Evolutionary conservation across 2,888 invertebrate genomes (phyloP), one percentile per base, ranked within the genome.

Genomic region (Pyralis farinalis): DNA sequence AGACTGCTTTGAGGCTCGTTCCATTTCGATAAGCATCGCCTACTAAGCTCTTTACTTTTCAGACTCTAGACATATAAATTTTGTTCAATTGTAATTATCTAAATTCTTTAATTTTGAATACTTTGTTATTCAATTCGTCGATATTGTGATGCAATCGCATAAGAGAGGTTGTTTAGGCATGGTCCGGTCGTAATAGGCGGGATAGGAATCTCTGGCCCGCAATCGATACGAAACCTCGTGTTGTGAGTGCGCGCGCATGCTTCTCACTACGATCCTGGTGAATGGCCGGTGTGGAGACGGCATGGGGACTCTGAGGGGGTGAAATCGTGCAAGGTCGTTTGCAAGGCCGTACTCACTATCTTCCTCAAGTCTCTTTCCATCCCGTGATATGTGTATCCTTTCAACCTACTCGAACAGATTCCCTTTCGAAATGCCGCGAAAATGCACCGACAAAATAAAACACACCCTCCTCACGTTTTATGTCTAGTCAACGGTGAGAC

Each of bases 311-410:
- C 49, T 46, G 49, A 61, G 67, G 74, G 77, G 76, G 68, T 72
- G 74, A 67, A 71, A 62, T 44, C 46, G 36, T 52, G 63, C 81
- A 84, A 86, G 84, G 85, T 82, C 82, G 75, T 64, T 61, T 49
- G 56, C 79, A 78, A 81, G 83, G 79, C 80, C 78, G 77, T 58
- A 59, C 69, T 73, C 80, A 83, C 83, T 78, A 81, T 67, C 61
- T 64, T 66, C 64, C 49, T 47, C 51, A 52, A 56, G 55, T 86
- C 84, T 68, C 81, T 55, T 52, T 85, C 73, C 47, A 34, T 34
- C 63, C 12, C 49, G 33, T 31, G 33, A 35, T 27, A 36, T 11
- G 31, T 32, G 34, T 10, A 45, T 63, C 46, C 7, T 16, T 27
- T 47, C 40, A 51, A 77, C 68, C 62, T 51, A 30, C 63, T 75